Evolutionary conservation across 2,797 vertebrate genomes (phyloP).

Genomic region (Lepus oiostolus): DNA sequence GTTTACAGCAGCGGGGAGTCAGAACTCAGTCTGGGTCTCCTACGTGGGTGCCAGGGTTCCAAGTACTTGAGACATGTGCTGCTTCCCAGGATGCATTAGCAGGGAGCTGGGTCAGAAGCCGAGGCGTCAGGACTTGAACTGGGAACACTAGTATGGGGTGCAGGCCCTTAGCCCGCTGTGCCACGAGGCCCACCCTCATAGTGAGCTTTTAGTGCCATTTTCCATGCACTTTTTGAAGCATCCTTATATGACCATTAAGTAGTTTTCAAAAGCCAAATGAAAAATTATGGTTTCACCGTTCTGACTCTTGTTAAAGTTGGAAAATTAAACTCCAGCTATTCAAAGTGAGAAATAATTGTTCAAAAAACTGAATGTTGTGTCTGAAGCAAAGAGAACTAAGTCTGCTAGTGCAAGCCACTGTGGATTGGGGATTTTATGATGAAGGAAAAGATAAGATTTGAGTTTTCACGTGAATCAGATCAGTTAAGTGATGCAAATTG

Average conservation of each 20-base stretch:
- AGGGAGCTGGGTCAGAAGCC: too few relatives aligned
- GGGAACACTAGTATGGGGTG: too few relatives aligned
- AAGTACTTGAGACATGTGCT: too few relatives aligned
- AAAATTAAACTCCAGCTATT: not conserved
- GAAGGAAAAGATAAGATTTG: not conserved
- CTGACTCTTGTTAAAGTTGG: not conserved
- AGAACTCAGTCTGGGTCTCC: too few relatives aligned
- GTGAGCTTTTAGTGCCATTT: too few relatives aligned
- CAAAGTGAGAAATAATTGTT: not conserved
- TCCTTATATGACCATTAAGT: not conserved
- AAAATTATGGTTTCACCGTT: not conserved
- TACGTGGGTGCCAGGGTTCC: too few relatives aligned
- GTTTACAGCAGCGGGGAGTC: too few relatives aligned
- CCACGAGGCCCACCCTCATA: too few relatives aligned
- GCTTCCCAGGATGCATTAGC: too few relatives aligned
- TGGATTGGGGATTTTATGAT: not conserved
- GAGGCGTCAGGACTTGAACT: too few relatives aligned
- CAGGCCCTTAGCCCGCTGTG: too few relatives aligned
- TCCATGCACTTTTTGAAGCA: too few relatives aligned
- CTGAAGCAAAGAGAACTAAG: not conserved
- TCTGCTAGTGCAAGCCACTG: not conserved
- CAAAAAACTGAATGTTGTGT: not conserved
- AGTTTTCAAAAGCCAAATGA: not conserved
- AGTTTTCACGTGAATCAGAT: not conserved
- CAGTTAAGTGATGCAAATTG: not conserved